Base-by-base conservation (phyloP, 2,797 vertebrate genomes). In the Propithecus perrieri region DNA sequence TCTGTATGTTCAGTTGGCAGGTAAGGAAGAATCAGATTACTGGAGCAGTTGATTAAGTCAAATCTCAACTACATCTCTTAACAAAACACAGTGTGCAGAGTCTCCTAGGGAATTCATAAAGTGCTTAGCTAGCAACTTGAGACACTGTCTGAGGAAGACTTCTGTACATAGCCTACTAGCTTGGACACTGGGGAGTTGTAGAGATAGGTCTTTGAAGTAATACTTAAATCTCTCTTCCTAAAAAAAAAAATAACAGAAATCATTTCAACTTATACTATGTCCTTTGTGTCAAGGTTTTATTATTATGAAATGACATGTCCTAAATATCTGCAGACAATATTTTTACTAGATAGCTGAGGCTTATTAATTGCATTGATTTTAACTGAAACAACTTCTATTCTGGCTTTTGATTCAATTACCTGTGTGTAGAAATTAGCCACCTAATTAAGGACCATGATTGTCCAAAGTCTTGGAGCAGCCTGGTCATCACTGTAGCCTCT, bases 41-140 rank as follows among this genome's bases (percentile, higher is more conserved):
- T 95, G 84, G 80, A 97, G 67, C 89, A 97, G 84, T 63, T 96
- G 88, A 96, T 97, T 93, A 95, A 96, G 76, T 89, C 75, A 87
- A 80, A 74, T 46, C 41, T 89, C 18, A 50, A 14, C 38, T 12
- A 20, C 1, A 22, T 43, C 30, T 89, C 63, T 91, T 86, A 20
- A 61, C 46, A 84, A 53, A 71, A 57, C 3, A 33, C 28, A n/a
- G 46, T 63, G 79, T 57, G 13, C 24, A 55, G 63, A 72, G 24
- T 4, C 14, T 33, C 81, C 13, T 5, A n/a, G 26, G 72, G 48
- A 76, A 69, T 48, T 69, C 4, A 38, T 15, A 17, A 80, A 79
- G 61, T n/a, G 28, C 61, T 93, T 87, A 20, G 2, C 71, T 81
- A 91, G 43, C 18, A 28, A 72, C 33, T 28, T n/a, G 48, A 89